Conservation (phyloP, 2,113 vertebrate species). For the Saguinus imperator region DNA sequence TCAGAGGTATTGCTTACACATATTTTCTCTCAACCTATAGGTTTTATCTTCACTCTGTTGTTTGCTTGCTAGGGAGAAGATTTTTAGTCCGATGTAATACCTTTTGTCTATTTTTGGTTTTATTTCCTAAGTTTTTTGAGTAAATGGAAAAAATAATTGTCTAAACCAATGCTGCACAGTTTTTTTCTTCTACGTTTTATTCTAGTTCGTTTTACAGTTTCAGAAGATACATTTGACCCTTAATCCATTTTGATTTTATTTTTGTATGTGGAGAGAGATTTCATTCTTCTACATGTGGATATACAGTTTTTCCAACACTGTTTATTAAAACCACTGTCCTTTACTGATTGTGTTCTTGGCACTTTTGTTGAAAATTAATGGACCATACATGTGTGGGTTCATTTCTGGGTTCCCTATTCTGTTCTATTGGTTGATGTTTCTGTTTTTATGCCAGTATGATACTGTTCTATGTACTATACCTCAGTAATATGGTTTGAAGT, state of each 20-base stretch:
- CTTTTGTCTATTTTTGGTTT: not conserved
- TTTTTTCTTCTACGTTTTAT: not conserved
- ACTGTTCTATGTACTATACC: not conserved
- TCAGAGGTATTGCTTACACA: not conserved
- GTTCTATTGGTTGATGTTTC: not conserved
- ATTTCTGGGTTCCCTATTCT: not conserved
- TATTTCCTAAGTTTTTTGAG: not conserved
- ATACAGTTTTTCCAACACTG: not conserved
- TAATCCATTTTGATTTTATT: not conserved
- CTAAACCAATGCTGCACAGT: not conserved
- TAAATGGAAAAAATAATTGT: not conserved
- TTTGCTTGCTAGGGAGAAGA: not conserved
- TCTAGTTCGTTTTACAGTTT: not conserved
- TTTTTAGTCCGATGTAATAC: not conserved
- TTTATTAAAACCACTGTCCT: not conserved
- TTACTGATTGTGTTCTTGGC: not conserved
- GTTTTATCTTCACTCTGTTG: not conserved
- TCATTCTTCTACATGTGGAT: not conserved
- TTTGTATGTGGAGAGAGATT: not conserved
- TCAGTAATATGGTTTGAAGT: not conserved
- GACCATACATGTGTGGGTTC: not conserved
- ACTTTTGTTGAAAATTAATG: not conserved
- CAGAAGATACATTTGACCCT: not conserved
- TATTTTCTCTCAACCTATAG: not conserved
- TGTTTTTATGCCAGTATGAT: not conserved